Evolutionary conservation across 2,888 invertebrate genomes (phyloP).

Genomic region (Scelioninae gen. 2): DNA sequence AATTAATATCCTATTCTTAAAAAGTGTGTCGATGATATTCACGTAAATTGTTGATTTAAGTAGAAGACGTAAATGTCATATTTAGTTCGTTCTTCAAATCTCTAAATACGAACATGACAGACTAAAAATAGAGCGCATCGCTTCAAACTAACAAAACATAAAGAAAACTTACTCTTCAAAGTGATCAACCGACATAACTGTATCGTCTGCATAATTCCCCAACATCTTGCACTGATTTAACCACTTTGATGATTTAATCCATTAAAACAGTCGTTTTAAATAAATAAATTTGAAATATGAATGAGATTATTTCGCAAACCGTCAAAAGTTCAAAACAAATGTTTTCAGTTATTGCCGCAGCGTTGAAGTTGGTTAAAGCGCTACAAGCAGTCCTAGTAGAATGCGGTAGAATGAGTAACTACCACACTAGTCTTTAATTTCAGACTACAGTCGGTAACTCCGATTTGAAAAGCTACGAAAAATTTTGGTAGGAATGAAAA

Average conservation of each 20-base stretch:
- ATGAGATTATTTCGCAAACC: constrained; percentile 35
- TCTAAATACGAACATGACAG: constrained; percentile 50
- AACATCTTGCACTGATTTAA: constrained; percentile 15
- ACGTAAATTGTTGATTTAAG: too few species aligned
- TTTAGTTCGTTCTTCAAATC: constrained; percentile 19
- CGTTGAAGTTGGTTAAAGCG: too few species aligned
- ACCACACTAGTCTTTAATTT: too few species aligned
- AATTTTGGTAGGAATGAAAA: too few species aligned
- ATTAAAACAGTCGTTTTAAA: constrained; percentile 14
- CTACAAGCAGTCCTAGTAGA: too few species aligned
- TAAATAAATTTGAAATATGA: constrained; percentile 20
- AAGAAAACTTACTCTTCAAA: constrained; percentile 50
- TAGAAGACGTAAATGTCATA: neutral
- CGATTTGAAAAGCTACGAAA: too few species aligned
- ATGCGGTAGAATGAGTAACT: too few species aligned
- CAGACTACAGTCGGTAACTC: too few species aligned
- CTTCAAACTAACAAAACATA: constrained; percentile 14
- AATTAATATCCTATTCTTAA: too few species aligned
- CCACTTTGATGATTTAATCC: constrained; percentile 36
- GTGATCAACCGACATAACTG: constrained; percentile 24
- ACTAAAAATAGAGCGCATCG: constrained; percentile 43
- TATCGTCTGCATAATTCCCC: constrained; percentile 25
- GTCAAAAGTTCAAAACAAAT: constrained; percentile 56
- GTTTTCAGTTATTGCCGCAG: constrained; percentile 14
- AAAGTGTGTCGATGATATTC: too few species aligned